Base-by-base conservation (phyloP, 2,113 vertebrate species). In the Sterrhoptilus dennistouni region DNA sequence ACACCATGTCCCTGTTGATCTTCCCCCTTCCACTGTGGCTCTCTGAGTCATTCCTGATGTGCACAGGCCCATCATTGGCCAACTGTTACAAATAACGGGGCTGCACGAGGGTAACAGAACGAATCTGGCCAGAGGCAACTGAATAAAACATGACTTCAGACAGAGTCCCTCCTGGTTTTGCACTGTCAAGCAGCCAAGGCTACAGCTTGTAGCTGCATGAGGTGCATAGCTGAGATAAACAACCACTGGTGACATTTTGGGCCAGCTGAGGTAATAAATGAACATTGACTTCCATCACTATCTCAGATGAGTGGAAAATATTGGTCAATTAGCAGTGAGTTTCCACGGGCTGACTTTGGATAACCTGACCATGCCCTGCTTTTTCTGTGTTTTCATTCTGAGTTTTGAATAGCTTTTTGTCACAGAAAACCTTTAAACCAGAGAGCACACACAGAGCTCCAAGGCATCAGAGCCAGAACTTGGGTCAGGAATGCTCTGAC, bases 261-360 rank as follows among this genome's bases (percentile, higher is more conserved):
- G 90, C 95, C 90, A 96, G 90, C 88, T 92, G 93, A 93, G 79
- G 93, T 95, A 95, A 95, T 95, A 96, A 95, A 84, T 91, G 91
- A 94, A 44, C 69, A 6, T 6, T 92, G 94, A 95, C 90, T 66
- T 93, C 76, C 93, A 81, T 54, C 52, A 56, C 76, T 92, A 93
- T 94, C 94, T 95, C 53, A 57, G 60, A 96, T 83, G 90, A 93
- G 88, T 92, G 93, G 96, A 96, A 97, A 96, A 94, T 53, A 86
- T 2, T 92, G 95, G 90, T 96, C 95, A 89, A 36, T 53, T 92
- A 83, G 93, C 83, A 93, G 50, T 31, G 83, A 96, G 86, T 89
- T 94, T 90, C 88, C 90, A 93, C 7, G 0, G 81, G 66, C 79
- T 63, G 82, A 80, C 68, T 74, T 85, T 28, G 61, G 94, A 94